Evolutionary conservation across 1,140 invertebrate species (phyloP), one percentile per base, ranked within the genome.

Genomic region (Drosophila lowei): DNA sequence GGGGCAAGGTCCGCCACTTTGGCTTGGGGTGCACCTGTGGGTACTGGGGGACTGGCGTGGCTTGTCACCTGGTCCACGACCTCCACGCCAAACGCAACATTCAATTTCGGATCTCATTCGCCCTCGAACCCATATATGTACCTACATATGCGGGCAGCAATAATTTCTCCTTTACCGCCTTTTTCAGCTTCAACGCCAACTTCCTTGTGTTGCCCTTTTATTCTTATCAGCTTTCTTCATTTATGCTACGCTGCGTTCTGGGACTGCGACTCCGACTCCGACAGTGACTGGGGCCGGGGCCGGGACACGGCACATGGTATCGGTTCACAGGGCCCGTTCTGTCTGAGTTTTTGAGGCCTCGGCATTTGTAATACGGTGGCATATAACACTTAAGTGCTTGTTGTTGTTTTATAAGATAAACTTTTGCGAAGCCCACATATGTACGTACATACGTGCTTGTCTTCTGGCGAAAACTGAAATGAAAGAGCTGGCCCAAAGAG

Each of bases 391-490:
- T 86, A 86, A 86, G 83, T 86, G 83, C 79, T 78, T 83, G 83
- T 88, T 88, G 83, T 86, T 86, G 83, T 81, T 88, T 88, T 88
- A 83, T 88, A 88, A 86, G 83, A 86, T 86, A 86, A 88, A 88
- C 74, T 78, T 74, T 78, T 61, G 47, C 61, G 41, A 61, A 73
- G 49, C 73, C 77, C 81, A 80, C 74, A 88, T 75, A 60, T 61
- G 11, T 13, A 5, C 5, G 34, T 38, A 4, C 11, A 3, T 38
- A 11, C 11, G 11, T 38, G 4, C 4, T 2, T 38, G 34, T 38
- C 9, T 38, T 38, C 56, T 71, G 74, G 28, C 46, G 46, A 47
- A 42, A 68, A 66, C 34, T 11, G 43, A 62, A 13, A 65, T 47
- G 54, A 55, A 63, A 57, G 60, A 46, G 59, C 41, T 57, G 53